These are phyloP conservation scores for Eptesicus fuscus DNA, from an alignment of 2,113 vertebrate genomes.

Conservation along the genomic window DNA sequence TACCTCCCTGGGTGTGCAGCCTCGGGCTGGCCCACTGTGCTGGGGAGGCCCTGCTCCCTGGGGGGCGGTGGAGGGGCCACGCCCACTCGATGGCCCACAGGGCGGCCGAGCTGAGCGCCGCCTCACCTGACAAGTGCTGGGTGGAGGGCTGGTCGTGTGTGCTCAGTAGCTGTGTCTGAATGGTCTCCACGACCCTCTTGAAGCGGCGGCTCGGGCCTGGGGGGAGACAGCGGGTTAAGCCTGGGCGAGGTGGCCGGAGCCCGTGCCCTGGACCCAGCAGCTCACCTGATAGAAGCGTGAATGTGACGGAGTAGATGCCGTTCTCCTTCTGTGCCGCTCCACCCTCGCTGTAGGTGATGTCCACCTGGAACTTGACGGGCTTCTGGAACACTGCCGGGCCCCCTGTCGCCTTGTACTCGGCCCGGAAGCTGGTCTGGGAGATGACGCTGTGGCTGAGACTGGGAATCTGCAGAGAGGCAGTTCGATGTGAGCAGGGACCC, in stretches of 20 bases:
- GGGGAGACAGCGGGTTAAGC: neutral
- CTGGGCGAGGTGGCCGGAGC: accelerated
- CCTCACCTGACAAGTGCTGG: conserved; percentile 98
- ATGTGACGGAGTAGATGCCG: conserved; percentile 98
- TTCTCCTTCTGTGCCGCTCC: conserved; percentile 95
- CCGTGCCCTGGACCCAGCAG: accelerated
- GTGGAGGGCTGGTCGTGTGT: conserved; percentile 96
- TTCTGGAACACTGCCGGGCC: conserved; percentile 99
- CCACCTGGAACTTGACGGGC: conserved; percentile 99
- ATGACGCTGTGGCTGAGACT: conserved; percentile 99
- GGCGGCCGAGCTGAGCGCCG: neutral
- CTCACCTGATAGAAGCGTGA: conserved; percentile 98
- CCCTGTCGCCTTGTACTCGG: conserved; percentile 97
- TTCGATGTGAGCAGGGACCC: accelerated
- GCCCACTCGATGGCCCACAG: conserved; percentile 9
- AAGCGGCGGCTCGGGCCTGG: conserved; percentile 97
- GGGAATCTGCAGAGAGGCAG: conserved; percentile 87
- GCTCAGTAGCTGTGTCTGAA: conserved; percentile 98
- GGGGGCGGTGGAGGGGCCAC: conserved; percentile 68
- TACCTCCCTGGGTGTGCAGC: conserved; percentile 71
- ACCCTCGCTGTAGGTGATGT: conserved; percentile 98
- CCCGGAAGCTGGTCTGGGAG: conserved; percentile 98
- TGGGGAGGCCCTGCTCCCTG: conserved; percentile 56
- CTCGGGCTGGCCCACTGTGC: neutral
- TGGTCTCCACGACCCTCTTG: conserved; percentile 99